Base-by-base conservation (phyloP, 2,113 vertebrate genomes). In the Chrysemys picta region DNA sequence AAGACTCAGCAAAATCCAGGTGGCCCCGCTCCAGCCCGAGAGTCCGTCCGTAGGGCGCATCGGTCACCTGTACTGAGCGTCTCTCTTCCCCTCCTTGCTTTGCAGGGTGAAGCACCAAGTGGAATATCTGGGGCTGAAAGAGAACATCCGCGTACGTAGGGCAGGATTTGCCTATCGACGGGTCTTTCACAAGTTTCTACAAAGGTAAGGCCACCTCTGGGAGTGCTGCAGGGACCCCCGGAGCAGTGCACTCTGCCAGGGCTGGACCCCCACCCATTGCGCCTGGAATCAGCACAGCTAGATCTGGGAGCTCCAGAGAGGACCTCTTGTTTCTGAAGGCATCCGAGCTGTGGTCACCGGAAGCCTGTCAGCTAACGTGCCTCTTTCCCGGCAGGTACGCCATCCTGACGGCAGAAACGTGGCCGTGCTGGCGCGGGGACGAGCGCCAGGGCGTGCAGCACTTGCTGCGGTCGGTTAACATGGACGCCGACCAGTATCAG, bases 401-500 rank as follows among this genome's bases (percentile, higher is more conserved):
- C 96, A 99, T 99, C 91, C 98, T 99, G 88, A 99, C 99, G 12
- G 96, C 98, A 0, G 99, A 99, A 97, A 99, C 99, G 0, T 99
- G 99, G 99, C 99, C 99, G 0, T 78, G 29, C 19, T 99, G 99
- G 99, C 98, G 92, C 0, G 99, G 99, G 38, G 98, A 99, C 0
- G 99, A 99, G 96, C 98, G 99, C 62, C 99, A 99, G 91, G 99
- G 99, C 0, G 99, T 99, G 89, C 99, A 99, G 94, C 99, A 99
- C 95, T 98, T 99, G 29, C 98, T 99, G 22, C 97, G 96, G n/a
- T 99, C 99, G 0, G 99, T 99, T 92, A 99, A 99, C 97, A 99
- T 99, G 99, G 99, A 99, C 6, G 96, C 97, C 0, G 99, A 99
- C 96, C 99, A 99, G 98, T 99, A 99, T 93, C 99, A 99, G 98